A percentile compares a stretch with the other conserved stretches of the same genome.
phyloP scores from a whole-genome alignment of 2,113 vertebrate genomes.

The Periophthalmus modestus region DNA sequence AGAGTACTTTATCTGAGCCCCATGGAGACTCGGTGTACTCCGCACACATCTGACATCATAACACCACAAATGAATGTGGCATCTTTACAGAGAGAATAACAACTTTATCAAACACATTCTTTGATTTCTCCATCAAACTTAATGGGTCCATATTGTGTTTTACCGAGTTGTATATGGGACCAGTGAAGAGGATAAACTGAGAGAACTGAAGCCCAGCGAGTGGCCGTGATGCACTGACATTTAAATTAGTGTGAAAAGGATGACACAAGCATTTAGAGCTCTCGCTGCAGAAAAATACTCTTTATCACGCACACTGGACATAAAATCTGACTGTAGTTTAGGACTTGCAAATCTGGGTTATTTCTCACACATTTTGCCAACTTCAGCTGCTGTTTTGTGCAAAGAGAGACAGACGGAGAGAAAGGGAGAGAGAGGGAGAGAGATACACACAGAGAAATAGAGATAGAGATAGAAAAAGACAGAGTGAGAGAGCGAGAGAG shows the following conservation, averaged over 20 bases:
- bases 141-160: conserved; percentile 24
- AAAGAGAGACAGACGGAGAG: too few relatives aligned
- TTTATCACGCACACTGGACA: background rate
- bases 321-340: background rate
- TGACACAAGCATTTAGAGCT: background rate
- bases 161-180: background rate
- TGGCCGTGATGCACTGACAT: background rate
- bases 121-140: conserved; percentile 27
- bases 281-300: background rate
- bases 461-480: too few relatives aligned
- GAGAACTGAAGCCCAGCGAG: conserved; percentile 1
- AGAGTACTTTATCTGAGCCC: too few relatives aligned
- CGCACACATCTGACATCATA: background rate
- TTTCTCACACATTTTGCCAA: background rate
- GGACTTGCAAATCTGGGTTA: background rate
- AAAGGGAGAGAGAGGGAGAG: too few relatives aligned
- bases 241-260: conserved; percentile 4
- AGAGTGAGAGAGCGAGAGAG: too few relatives aligned
- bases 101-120: conserved; percentile 18
- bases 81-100: conserved; percentile 20
- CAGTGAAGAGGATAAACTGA: background rate
- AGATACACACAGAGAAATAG: too few relatives aligned
- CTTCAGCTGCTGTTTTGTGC: background rate
- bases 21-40: background rate
- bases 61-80: conserved; percentile 6